Evolutionary conservation across 2,888 invertebrate genomes (phyloP), one percentile per base, ranked within the genome.

Genomic region (Operophtera brumata): DNA sequence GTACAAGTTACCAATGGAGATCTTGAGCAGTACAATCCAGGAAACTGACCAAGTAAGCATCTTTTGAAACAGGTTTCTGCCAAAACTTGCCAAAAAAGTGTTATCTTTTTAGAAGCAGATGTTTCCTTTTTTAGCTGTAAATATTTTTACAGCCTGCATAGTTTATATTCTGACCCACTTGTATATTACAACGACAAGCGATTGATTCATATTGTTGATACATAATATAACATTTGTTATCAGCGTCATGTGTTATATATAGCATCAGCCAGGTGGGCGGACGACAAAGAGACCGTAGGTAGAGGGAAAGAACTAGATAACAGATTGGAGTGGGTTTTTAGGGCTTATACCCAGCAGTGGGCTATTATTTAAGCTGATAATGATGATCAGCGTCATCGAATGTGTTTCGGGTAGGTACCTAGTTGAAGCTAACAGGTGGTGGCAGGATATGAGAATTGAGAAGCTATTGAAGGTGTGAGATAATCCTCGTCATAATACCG

Each of bases 21-120:
- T 35, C 35, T 34, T 40, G 10, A 34, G 45, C n/a, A n/a, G n/a
- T n/a, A n/a, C 9, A 35, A 34, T 28, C 28, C 28, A 42, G 40
- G 13, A n/a, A 42, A 12, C 37, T 20, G 30, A 13, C 35, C 9
- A 12, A 9, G 42, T 42, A 8, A 28, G 12, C 8, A 41, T n/a
- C 12, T 47, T 45, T 40, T 34, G 14, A 26, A 49, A 51, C 35
- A 36, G 45, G 45, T 52, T 46, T 45, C 28, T 40, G 40, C 6
- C 30, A 25, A 12, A 37, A 25, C 40, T 12, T 25, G 13, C 14
- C 7, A 12, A 32, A 46, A 44, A 36, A 26, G 26, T n/a, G n/a
- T n/a, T n/a, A n/a, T n/a, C n/a, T 40, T 51, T 25, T 41, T 41
- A 41, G 34, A 20, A 40, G 42, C 47, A 53, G 42, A 53, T 47